Conservation (phyloP, 2,888 invertebrate genomes). For the Myopa testacea region DNA sequence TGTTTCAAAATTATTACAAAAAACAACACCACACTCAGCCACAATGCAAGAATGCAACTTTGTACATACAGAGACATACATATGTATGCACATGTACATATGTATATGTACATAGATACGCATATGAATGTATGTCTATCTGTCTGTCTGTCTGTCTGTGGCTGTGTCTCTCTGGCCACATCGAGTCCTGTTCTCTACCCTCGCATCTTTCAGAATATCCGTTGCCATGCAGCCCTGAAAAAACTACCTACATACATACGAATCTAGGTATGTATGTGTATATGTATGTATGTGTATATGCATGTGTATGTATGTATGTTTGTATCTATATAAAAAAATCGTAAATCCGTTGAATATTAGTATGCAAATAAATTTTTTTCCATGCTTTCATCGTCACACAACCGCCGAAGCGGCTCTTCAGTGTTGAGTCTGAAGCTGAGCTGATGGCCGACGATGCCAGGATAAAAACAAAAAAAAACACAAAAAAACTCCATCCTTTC, state of each 20-base stretch:
- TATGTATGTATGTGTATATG: neutral
- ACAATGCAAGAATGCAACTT: neutral
- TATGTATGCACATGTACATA: too few species aligned
- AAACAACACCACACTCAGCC: constrained; percentile 19
- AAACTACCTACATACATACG: neutral
- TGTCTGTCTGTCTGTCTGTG: constrained; percentile 11
- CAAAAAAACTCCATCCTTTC: constrained; percentile 28
- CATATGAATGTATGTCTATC: neutral
- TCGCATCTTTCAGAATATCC: neutral
- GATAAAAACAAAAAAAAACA: constrained; percentile 21
- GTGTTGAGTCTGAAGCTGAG: constrained; percentile 46
- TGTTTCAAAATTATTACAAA: constrained; percentile 32
- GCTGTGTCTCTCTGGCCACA: neutral
- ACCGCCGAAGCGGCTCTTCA: constrained; percentile 33
- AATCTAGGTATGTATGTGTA: neutral
- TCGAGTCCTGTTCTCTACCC: neutral
- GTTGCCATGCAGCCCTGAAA: too few species aligned
- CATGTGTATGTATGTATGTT: too few species aligned
- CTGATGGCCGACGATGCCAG: constrained; percentile 38
- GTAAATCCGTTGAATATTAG: constrained; percentile 54
- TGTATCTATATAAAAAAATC: constrained; percentile 16
- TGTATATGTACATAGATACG: too few species aligned
- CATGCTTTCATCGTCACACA: constrained; percentile 23
- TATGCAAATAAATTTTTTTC: constrained; percentile 58
- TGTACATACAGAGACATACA: too few species aligned